Percentiles rank a stretch among this genome's conserved stretches.
Evolutionary conservation across 2,888 invertebrate genomes (phyloP).

Genomic region (Erebia palarica): DNA sequence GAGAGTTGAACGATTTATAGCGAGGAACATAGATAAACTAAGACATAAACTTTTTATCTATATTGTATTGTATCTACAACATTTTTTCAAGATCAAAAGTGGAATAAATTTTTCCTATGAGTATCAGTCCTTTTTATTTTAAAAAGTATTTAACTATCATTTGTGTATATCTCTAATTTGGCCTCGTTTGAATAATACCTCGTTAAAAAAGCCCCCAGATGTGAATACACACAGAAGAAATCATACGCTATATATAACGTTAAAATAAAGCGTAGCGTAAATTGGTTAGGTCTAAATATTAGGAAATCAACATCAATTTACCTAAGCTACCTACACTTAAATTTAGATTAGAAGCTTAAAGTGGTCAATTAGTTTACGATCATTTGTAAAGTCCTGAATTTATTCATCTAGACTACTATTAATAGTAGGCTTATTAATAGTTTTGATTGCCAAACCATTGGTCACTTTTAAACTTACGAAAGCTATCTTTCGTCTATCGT

Average conservation of each 20-base stretch:
- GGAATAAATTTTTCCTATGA: too few relatives aligned
- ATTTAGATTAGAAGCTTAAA: background rate
- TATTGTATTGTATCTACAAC: background rate
- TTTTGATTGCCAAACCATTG: slow-evolving; percentile 31
- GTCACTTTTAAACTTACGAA: slow-evolving; percentile 34
- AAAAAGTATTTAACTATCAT: too few relatives aligned
- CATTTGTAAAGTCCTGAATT: background rate
- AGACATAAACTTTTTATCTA: background rate
- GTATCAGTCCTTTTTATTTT: too few relatives aligned
- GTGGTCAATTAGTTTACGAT: background rate
- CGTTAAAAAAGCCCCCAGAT: too few relatives aligned
- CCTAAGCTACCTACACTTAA: background rate
- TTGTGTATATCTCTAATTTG: too few relatives aligned
- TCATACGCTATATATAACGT: too few relatives aligned
- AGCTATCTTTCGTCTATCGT: slow-evolving; percentile 35
- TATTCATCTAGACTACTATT: background rate
- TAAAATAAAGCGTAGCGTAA: too few relatives aligned
- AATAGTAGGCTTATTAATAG: slow-evolving; percentile 2
- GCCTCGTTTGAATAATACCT: too few relatives aligned
- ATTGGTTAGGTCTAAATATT: background rate
- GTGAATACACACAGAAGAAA: too few relatives aligned
- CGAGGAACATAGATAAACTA: slow-evolving; percentile 4
- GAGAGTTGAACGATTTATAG: slow-evolving; percentile 39
- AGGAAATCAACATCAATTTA: background rate
- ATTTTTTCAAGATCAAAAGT: background rate